Evolutionary conservation across 2,113 vertebrate species (phyloP).

Genomic region (Illadopsis cleaveri): DNA sequence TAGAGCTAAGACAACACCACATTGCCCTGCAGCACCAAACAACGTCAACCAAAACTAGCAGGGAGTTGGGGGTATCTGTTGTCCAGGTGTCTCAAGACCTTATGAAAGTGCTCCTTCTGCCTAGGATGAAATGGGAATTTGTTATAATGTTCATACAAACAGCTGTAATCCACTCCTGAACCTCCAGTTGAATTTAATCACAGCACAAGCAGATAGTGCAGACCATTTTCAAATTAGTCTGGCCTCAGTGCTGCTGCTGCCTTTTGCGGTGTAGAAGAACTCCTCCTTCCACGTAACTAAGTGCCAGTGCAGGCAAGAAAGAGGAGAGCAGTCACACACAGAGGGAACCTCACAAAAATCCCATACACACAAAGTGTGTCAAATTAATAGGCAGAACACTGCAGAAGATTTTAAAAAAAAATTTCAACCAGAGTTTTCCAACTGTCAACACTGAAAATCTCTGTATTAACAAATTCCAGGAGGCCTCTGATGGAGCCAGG

Average conservation of each 20-base stretch:
- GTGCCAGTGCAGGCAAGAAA: not conserved
- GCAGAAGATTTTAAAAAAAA: not conserved
- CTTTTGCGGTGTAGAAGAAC: not conserved
- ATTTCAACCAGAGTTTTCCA: not conserved
- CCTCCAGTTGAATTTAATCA: not conserved
- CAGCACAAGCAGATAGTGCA: not conserved
- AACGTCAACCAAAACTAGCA: not conserved
- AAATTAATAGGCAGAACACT: not conserved
- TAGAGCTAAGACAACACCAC: not conserved
- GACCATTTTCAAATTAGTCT: not conserved
- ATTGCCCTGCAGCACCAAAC: not conserved
- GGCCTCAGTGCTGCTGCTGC: not conserved
- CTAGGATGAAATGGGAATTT: not conserved
- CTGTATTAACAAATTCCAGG: not conserved
- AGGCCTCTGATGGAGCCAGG: not conserved
- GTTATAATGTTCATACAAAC: not conserved
- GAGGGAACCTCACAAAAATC: not conserved
- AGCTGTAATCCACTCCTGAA: not conserved
- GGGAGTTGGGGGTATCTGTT: not conserved
- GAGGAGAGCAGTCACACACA: not conserved
- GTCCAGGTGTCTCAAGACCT: not conserved
- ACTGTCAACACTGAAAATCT: not conserved
- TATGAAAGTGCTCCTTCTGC: not conserved
- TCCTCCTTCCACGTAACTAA: fast-evolving
- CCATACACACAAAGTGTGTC: not conserved